A percentile compares a stretch with the other conserved stretches of the same genome.
These are phyloP conservation scores for Kryptolebias ocellatus DNA, from an alignment of 2,797 vertebrate genomes.

Conservation along the genomic window DNA sequence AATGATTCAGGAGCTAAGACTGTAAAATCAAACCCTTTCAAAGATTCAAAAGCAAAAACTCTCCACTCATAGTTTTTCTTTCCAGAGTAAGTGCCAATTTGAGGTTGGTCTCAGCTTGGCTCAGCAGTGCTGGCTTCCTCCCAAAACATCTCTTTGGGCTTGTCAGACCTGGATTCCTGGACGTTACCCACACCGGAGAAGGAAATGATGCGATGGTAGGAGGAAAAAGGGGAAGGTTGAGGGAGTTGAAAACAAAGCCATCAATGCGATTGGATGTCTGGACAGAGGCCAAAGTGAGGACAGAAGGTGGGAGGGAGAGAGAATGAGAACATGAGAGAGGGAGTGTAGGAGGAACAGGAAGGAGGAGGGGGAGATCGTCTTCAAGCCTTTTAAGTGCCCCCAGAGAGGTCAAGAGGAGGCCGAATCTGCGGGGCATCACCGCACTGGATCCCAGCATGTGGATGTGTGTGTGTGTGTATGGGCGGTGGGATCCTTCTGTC, in stretches of 20 bases:
- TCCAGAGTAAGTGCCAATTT: slow-evolving; percentile 36
- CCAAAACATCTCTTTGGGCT: slow-evolving; percentile 76
- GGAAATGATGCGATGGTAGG: slow-evolving; percentile 67
- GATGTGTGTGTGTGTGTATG: slow-evolving; percentile 11
- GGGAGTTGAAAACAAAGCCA: slow-evolving; percentile 77
- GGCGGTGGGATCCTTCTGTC: slow-evolving; percentile 45
- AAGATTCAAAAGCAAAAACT: slow-evolving; percentile 6
- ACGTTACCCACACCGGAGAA: slow-evolving; percentile 72
- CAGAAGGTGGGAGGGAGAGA: slow-evolving; percentile 49
- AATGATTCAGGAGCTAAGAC: slow-evolving; percentile 10
- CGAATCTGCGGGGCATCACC: slow-evolving; percentile 51
- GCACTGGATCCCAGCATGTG: slow-evolving; percentile 47
- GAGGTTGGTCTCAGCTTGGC: slow-evolving; percentile 62
- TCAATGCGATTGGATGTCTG: slow-evolving; percentile 82
- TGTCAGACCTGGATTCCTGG: slow-evolving; percentile 70
- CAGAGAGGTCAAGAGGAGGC: slow-evolving; percentile 69
- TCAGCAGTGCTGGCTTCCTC: slow-evolving; percentile 56
- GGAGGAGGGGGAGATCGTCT: slow-evolving; percentile 52
- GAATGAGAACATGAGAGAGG: slow-evolving; percentile 17
- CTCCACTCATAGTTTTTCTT: slow-evolving; percentile 26
- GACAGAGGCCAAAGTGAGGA: slow-evolving; percentile 72
- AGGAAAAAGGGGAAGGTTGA: slow-evolving; percentile 43
- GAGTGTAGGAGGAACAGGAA: slow-evolving; percentile 47
- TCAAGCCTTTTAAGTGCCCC: slow-evolving; percentile 69
- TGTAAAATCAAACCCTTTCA: slow-evolving; percentile 2